phyloP scores from a whole-genome alignment of 1,140 invertebrate species.

The Pseudomyrmex pallidus region DNA sequence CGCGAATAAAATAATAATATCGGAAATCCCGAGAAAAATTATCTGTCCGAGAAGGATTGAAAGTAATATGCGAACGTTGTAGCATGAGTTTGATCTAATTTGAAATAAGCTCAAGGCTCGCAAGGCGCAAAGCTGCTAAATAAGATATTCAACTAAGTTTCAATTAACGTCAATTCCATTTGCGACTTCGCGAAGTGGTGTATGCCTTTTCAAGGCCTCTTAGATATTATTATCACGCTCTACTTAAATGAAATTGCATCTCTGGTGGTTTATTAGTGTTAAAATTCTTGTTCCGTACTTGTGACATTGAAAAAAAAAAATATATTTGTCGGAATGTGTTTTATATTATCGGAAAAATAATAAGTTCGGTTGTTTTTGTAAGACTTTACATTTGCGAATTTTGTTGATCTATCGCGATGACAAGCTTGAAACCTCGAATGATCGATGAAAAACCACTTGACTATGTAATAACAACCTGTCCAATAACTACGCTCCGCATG shows the following conservation, averaged over 20 bases:
- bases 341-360: neutral
- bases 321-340: neutral
- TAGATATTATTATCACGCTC: slow-evolving; percentile 47
- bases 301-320: neutral
- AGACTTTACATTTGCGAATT: neutral
- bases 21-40: neutral
- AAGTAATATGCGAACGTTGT: neutral
- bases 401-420: slow-evolving; percentile 22
- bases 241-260: slow-evolving; percentile 7
- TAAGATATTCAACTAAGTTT: slow-evolving; percentile 20
- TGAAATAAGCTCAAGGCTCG: slow-evolving; percentile 35
- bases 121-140: slow-evolving; percentile 36
- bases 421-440: slow-evolving; percentile 26
- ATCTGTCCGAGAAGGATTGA: too few relatives aligned
- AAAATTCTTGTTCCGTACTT: neutral
- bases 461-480: slow-evolving; percentile 45
- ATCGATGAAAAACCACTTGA: slow-evolving; percentile 55
- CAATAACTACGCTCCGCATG: slow-evolving; percentile 36
- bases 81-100: neutral
- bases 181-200: neutral
- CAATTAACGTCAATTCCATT: slow-evolving; percentile 56
- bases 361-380: neutral
- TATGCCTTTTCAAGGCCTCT: slow-evolving; percentile 34
- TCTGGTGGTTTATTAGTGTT: neutral
- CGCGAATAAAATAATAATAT: too few relatives aligned